Evolutionary conservation across 2,888 invertebrate species (phyloP), one percentile per base, ranked within the genome.

Genomic region (Phragmatobia fuliginosa): DNA sequence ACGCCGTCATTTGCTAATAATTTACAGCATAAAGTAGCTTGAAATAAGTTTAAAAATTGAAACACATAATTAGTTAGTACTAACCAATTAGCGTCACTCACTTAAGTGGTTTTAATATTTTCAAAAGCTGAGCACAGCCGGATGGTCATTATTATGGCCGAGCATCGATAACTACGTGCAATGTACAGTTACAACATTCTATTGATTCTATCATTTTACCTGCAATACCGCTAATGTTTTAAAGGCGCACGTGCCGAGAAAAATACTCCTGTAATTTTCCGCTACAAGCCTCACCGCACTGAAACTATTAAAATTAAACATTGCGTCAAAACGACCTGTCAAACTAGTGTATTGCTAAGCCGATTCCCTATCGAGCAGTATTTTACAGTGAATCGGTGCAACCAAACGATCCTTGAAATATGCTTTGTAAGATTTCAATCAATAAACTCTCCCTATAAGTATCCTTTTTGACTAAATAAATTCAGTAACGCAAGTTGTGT

Each of bases 251-350:
- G 85, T 79, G 83, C 83, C 82, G 80, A 85, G 88, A 89, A 89
- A 89, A 90, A 82, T 84, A 73, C 82, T 85, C 78, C 80, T 78
- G 83, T 83, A 90, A 91, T 90, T 83, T 77, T 69, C 70, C 77
- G 83, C 81, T 75, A 86, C 89, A 87, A 87, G 90, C 87, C 79
- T 87, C 85, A 90, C 80, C 85, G 87, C 84, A 72, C 86, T 86
- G 83, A 83, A 87, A 85, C 79, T 87, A 85, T 85, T 82, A 80
- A 79, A 83, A 84, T 86, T 76, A 81, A 77, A 72, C 68, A 78
- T 87, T 88, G 84, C 84, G 79, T 80, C 83, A 85, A 80, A 66
- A 16, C 71, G 75, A 78, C 66, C 67, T 72, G 49, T 75, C 71
- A 33, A 70, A 73, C 67, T 66, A 65, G 79, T 74, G 66, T 72